Evolutionary conservation across 2,113 vertebrate genomes (phyloP).

Genomic region (Oxyura jamaicensis): DNA sequence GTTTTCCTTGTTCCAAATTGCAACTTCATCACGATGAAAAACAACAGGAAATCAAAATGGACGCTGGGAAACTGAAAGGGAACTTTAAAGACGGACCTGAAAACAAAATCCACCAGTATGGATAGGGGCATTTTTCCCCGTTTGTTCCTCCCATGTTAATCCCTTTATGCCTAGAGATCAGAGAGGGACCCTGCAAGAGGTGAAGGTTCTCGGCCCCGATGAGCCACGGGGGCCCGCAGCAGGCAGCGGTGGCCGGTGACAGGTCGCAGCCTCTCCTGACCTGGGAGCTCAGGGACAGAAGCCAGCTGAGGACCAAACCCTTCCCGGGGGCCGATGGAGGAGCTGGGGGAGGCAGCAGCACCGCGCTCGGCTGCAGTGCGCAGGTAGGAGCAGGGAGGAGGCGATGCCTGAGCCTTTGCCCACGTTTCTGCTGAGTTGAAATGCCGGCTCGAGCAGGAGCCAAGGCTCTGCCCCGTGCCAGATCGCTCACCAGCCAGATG

Average conservation of each 20-base stretch:
- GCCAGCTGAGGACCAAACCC: not conserved
- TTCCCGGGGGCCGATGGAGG: not conserved
- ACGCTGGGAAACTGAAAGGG: constrained; percentile 2
- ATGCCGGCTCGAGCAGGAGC: not conserved
- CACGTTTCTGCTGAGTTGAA: not conserved
- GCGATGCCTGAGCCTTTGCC: not conserved
- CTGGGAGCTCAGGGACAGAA: not conserved
- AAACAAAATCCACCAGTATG: constrained; percentile 27
- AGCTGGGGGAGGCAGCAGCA: not conserved
- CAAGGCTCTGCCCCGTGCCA: not conserved
- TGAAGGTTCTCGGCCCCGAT: not conserved
- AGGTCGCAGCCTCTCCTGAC: not conserved
- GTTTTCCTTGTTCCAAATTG: not conserved
- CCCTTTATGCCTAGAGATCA: not conserved
- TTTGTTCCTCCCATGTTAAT: not conserved
- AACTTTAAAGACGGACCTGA: not conserved
- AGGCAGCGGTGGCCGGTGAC: not conserved
- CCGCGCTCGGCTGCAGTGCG: not conserved
- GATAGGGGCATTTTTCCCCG: not conserved
- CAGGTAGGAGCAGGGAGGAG: not conserved
- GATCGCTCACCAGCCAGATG: not conserved
- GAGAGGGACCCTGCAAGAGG: not conserved
- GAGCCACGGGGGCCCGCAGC: not conserved
- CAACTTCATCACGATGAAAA: constrained; percentile 45
- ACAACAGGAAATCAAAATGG: constrained; percentile 34